Evolutionary conservation across 2,797 vertebrate species (phyloP), one percentile per base, ranked within the genome.

Genomic region (Sebastes miniatus): DNA sequence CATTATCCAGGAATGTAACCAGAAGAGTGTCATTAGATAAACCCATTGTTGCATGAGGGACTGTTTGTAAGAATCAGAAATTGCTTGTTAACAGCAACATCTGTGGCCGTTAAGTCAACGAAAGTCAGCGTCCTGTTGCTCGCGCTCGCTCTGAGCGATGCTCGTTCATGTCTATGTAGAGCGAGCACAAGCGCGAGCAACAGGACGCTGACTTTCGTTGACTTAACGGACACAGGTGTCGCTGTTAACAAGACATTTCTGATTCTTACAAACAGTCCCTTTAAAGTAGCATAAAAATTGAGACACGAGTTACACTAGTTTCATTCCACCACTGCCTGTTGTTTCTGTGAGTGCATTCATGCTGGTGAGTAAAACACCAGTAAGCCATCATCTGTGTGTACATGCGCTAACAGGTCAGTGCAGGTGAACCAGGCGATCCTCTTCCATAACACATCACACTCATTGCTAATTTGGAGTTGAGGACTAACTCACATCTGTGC

Each of bases 141-240:
- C 32, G 3, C 32, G 32, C 32, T 34, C 32, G 32, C 32, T 34
- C 32, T 4, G 32, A 34, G 32, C 1, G 32, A 34, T 34, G 32
- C 32, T 34, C 32, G 1, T 34, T 34, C 32, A 34, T 34, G 32
- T 34, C 32, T 34, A 34, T 34, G 32, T 34, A 34, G 32, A 34
- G 32, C 32, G 32, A 34, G 32, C 32, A 34, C 32, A 34, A 34
- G 3, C 1, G 9, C 0, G 9, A 34, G 9, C 32, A 34, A 34
- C 32, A 34, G 9, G 32, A 10, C 32, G 32, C 32, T 34, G 32
- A 34, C 32, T 34, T 34, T 34, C 1, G 32, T 34, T 34, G 32
- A 34, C 32, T 34, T 34, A 34, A 34, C 9, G 32, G 32, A 0
- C 32, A 34, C 32, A 34, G 9, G 0, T 32, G 31, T 0, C 0